Evolutionary conservation across 2,113 vertebrate species (phyloP), one percentile per base, ranked within the genome.

Genomic region (Dendropsophus ebraccatus): DNA sequence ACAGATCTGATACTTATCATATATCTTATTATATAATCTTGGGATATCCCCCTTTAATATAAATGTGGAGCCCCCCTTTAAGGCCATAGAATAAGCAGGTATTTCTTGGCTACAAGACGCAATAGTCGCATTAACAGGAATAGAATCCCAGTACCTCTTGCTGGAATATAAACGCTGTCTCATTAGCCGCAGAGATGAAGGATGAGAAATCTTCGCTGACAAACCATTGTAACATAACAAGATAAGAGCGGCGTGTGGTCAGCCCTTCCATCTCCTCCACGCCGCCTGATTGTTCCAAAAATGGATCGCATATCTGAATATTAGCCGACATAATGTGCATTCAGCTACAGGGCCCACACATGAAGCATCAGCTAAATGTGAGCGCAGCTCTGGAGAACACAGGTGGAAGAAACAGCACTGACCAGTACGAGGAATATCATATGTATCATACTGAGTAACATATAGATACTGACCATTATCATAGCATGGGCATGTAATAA

Each of bases 221-320:
- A 76, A 76, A 79, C 32, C 76, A 60, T 41, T 79, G 77, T 80
- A 80, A 80, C 32, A 45, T 58, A 80, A 80, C 35, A 62, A 80
- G 77, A 35, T 80, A 62, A 80, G 16, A 9, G 54, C 4, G 35
- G 77, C 54, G 77, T 45, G 77, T 80, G 77, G 77, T 62, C 77
- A 45, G 77, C 32, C 56, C 50, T 14, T 45, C 56, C 14, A 30
- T 52, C 54, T 16, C 47, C 30, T 23, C 52, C n/a, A 52, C 19
- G 5, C 30, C 47, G 14, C 2, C 25, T 9, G n/a, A 52, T 12
- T 25, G 25, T 19, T 32, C 11, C 74, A 52, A 25, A 76, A n/a
- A n/a, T n/a, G n/a, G n/a, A n/a, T n/a, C n/a, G n/a, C n/a, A n/a
- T 5, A 73, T 73, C 19, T 45, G 70, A 45, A 50, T 47, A 76